Evolutionary conservation across 2,113 vertebrate species (phyloP).

Genomic region (Cyprinus carpio): DNA sequence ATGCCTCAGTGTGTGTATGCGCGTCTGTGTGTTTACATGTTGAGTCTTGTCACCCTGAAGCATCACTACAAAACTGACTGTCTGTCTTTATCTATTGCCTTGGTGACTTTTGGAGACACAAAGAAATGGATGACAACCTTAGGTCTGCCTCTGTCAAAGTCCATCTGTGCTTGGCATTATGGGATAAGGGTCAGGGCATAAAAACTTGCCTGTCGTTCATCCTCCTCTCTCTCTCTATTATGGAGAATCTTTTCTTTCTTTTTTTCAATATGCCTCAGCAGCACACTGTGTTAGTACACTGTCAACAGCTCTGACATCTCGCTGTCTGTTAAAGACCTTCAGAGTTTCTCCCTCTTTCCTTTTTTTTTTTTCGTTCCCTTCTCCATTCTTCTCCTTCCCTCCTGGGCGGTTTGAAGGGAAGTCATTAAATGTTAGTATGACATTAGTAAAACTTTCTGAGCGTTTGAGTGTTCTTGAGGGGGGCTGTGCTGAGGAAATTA

Average conservation of each 20-base stretch:
- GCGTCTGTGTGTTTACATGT: slow-evolving; percentile 1
- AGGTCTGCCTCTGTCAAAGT: slow-evolving; percentile 16
- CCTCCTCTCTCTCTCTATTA: slow-evolving; percentile 20
- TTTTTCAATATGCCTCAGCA: slow-evolving; percentile 7
- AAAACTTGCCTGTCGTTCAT: slow-evolving; percentile 19
- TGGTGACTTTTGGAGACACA: neutral
- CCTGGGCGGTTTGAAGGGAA: neutral
- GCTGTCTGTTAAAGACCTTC: slow-evolving; percentile 10
- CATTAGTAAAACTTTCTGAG: neutral
- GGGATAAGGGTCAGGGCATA: slow-evolving; percentile 7
- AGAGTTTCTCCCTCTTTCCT: neutral
- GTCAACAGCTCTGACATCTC: slow-evolving; percentile 11
- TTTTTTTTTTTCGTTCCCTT: neutral
- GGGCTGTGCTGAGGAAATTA: neutral
- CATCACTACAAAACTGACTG: neutral
- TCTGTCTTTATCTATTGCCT: neutral
- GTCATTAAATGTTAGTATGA: neutral
- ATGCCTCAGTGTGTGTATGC: neutral
- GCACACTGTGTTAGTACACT: neutral
- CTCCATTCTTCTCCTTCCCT: neutral
- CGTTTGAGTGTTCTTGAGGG: neutral
- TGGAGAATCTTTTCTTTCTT: neutral
- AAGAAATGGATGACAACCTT: neutral
- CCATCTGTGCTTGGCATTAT: slow-evolving; percentile 19
- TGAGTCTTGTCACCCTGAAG: neutral